Conservation (phyloP, 64 coral and sea anemone genomes). For the Pachyseris speciosa region DNA sequence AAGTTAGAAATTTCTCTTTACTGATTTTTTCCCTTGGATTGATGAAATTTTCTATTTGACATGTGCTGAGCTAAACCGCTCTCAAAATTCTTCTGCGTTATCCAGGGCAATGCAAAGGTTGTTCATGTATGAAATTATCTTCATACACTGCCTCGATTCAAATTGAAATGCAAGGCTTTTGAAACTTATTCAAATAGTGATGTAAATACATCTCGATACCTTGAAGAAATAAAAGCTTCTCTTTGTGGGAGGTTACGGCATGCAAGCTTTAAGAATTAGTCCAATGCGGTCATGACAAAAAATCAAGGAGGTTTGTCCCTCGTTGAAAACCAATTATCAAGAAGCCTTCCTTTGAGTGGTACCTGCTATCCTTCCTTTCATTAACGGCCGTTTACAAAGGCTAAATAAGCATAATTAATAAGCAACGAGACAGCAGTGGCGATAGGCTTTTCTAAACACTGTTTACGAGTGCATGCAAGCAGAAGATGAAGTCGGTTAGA, state of each 20-base stretch:
- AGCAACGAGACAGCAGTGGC: slow-evolving; percentile 23
- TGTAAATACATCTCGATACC: neutral
- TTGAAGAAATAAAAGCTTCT: neutral
- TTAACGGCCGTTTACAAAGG: slow-evolving; percentile 36
- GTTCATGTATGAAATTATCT: neutral
- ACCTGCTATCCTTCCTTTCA: slow-evolving; percentile 25
- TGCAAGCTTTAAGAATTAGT: neutral
- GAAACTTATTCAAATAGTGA: neutral
- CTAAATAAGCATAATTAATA: slow-evolving; percentile 65
- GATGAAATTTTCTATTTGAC: neutral
- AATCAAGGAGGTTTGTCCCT: slow-evolving; percentile 3
- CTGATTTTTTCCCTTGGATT: neutral
- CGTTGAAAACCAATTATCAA: slow-evolving; percentile 45
- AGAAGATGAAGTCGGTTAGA: neutral
- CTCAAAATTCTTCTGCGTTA: neutral
- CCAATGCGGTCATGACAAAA: neutral
- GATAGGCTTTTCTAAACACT: slow-evolving; percentile 14
- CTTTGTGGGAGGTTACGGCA: neutral
- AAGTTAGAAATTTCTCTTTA: neutral
- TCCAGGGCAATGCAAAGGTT: neutral
- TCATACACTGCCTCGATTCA: neutral
- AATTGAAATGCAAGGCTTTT: slow-evolving; percentile 13
- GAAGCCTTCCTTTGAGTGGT: slow-evolving; percentile 26
- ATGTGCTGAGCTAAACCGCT: neutral
- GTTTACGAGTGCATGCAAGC: neutral